Evolutionary conservation across 1,140 invertebrate species (phyloP).

Genomic region (Lucilia cuprina): DNA sequence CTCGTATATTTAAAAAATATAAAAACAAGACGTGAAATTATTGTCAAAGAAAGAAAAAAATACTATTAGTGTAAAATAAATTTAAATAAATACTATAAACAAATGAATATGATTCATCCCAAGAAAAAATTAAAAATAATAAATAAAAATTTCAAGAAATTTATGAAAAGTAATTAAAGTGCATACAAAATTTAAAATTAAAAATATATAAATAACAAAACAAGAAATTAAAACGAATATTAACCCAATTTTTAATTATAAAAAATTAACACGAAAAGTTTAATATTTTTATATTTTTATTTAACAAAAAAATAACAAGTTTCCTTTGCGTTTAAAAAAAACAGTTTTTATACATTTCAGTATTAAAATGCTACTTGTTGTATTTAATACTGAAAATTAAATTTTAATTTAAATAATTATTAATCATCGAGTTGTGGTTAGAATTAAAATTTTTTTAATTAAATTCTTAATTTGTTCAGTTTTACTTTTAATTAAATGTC

Average conservation of each 20-base stretch:
- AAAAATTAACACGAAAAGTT: neutral
- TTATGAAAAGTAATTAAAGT: slow-evolving; percentile 2
- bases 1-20: neutral
- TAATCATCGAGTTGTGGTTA: neutral
- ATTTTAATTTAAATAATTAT: neutral
- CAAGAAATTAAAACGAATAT: neutral
- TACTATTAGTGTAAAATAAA: neutral
- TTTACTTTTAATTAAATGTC: neutral
- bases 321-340: neutral
- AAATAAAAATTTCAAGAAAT: neutral
- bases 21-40: neutral
- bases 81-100: neutral
- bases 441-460: neutral
- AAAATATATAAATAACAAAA: neutral
- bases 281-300: neutral
- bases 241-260: neutral
- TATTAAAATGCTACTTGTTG: neutral
- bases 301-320: neutral
- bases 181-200: neutral
- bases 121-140: slow-evolving; percentile 7
- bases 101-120: neutral
- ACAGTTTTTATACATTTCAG: neutral
- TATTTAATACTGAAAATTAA: neutral
- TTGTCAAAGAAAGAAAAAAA: neutral
- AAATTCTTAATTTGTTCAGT: neutral